Conservation (phyloP, 1,140 invertebrate species). For the Leucophenga varia region DNA sequence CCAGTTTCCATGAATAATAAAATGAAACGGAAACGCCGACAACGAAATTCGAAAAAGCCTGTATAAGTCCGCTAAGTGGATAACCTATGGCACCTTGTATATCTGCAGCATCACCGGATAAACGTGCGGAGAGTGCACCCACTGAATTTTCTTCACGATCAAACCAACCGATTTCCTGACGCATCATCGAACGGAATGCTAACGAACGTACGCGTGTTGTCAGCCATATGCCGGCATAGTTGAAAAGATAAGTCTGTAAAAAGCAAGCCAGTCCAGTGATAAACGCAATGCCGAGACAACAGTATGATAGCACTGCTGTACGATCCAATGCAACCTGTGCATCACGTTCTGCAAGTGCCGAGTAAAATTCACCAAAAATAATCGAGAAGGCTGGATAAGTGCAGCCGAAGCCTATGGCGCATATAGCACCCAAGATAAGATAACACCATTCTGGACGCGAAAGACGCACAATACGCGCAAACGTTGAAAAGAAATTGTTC, state of each 20-base stretch:
- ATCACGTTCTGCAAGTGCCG: slow-evolving; percentile 60
- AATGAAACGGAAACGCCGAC: slow-evolving; percentile 73
- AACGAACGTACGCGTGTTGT: slow-evolving; percentile 70
- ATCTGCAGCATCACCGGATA: slow-evolving; percentile 77
- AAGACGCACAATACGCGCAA: slow-evolving; percentile 67
- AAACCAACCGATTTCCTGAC: slow-evolving; percentile 82
- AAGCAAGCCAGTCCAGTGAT: slow-evolving; percentile 70
- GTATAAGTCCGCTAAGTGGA: slow-evolving; percentile 75
- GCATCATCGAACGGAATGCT: slow-evolving; percentile 72
- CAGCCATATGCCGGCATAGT: slow-evolving; percentile 74
- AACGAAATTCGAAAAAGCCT: slow-evolving; percentile 73
- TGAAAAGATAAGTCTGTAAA: slow-evolving; percentile 76
- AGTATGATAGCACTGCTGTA: slow-evolving; percentile 67
- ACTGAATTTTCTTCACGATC: slow-evolving; percentile 74
- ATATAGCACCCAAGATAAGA: slow-evolving; percentile 71
- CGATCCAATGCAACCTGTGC: slow-evolving; percentile 61
- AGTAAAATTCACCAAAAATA: slow-evolving; percentile 81
- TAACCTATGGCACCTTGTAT: slow-evolving; percentile 83
- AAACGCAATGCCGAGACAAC: slow-evolving; percentile 71
- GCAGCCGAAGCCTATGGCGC: slow-evolving; percentile 70
- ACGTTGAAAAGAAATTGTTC: slow-evolving; percentile 33
- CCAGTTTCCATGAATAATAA: slow-evolving; percentile 80
- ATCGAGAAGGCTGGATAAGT: slow-evolving; percentile 80
- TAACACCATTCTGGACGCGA: slow-evolving; percentile 77
- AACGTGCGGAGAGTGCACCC: slow-evolving; percentile 72